These are phyloP conservation scores for Sylvietta virens DNA, from an alignment of 2,113 vertebrate species.

Conservation along the genomic window DNA sequence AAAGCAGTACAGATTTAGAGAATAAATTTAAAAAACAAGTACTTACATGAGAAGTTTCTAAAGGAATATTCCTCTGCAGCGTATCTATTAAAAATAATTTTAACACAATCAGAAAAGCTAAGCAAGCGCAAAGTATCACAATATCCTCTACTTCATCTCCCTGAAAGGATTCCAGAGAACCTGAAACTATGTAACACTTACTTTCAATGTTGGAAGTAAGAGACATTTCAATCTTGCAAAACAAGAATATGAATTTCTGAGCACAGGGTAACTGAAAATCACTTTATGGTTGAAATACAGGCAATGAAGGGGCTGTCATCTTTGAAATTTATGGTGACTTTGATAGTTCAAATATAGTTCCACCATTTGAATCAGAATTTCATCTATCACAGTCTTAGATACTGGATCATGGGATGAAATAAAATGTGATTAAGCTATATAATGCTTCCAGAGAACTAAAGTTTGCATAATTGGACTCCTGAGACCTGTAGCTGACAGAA, in stretches of 20 bases:
- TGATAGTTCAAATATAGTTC: background rate
- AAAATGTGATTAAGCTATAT: background rate
- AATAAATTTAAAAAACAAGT: background rate
- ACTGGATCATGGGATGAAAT: background rate
- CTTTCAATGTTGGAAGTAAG: background rate
- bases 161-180: background rate
- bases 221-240: background rate
- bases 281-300: background rate
- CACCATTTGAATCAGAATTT: background rate
- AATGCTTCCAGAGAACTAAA: background rate
- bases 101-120: background rate
- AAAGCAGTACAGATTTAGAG: background rate
- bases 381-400: background rate
- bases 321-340: background rate
- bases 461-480: background rate
- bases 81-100: slow-evolving; percentile 45
- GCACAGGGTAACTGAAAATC: background rate
- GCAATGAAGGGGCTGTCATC: background rate
- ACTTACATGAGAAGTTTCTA: slow-evolving; percentile 54
- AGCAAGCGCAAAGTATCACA: background rate
- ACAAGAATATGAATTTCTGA: background rate
- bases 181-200: background rate
- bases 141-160: background rate
- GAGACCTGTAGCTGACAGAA: background rate
- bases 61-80: background rate